Base-by-base conservation (phyloP, 2,888 invertebrate species). In the Perdita meconis region DNA sequence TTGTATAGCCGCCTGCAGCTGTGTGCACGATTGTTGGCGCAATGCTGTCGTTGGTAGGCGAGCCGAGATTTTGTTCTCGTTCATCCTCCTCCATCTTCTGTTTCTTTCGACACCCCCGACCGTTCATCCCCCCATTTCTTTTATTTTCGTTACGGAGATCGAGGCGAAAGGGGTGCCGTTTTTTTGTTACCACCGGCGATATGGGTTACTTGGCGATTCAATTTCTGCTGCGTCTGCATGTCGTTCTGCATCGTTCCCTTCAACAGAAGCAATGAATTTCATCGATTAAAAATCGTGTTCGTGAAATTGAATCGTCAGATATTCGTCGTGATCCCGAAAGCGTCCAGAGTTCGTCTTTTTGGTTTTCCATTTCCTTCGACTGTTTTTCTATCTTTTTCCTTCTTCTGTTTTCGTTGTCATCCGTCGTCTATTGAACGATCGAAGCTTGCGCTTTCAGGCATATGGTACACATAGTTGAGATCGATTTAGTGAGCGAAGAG, bases 21-120 rank as follows among this genome's bases (percentile, higher is more conserved):
- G 86, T 88, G 82, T 90, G 91, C 91, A 91, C 90, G 90, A 90
- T 90, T 87, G 85, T 90, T 90, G 86, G 87, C 88, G 87, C 87
- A 85, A 88, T 87, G 86, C 82, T 88, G 84, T 86, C 84, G 82
- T 86, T 80, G 81, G 85, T 88, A 88, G 85, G 81, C 81, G 82
- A 69, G 72, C 78, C 71, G 64, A 66, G 53, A 60, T 50, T 53
- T 64, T 57, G 51, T 67, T 64, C 44, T 57, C 63, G n/a, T 64
- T 16, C 66, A 47, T n/a, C 12, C n/a, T 2, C 12, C 61, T 16
- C 19, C 4, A n/a, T 19, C 6, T 36, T 59, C 16, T 50, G 13
- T 8, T n/a, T n/a, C n/a, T n/a, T n/a, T n/a, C n/a, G n/a, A n/a
- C n/a, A n/a, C n/a, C n/a, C n/a, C n/a, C n/a, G n/a, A n/a, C n/a